A percentile compares a stretch with the other conserved stretches of the same genome.
phyloP scores from a whole-genome alignment of 2,888 invertebrate genomes.

The Zaprionus bogoriensis region DNA sequence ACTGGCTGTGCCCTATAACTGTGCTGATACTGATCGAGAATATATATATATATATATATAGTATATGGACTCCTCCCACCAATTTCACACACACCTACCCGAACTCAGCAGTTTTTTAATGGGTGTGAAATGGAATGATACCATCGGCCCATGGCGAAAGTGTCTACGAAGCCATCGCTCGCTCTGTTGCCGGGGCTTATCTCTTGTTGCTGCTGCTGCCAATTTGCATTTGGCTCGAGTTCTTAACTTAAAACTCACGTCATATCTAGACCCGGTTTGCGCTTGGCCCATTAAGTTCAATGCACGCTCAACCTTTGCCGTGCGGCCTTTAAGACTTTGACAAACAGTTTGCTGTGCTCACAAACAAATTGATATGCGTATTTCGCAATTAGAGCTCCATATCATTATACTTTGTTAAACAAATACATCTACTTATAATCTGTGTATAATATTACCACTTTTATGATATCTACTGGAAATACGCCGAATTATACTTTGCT shows the following conservation, averaged over 20 bases:
- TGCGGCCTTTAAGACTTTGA: background rate
- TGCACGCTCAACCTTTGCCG: constrained; percentile 22
- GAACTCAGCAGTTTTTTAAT: background rate
- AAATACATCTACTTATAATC: too few species aligned
- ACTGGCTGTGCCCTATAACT: too few species aligned
- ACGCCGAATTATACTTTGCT: too few species aligned
- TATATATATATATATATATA: background rate
- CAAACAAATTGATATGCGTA: too few species aligned
- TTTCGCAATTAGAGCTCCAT: too few species aligned
- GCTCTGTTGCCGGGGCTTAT: constrained; percentile 33
- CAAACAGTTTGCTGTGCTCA: background rate
- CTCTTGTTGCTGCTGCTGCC: constrained; percentile 16
- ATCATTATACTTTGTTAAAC: too few species aligned
- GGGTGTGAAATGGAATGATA: background rate
- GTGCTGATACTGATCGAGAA: background rate
- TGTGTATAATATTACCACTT: too few species aligned
- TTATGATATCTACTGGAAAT: too few species aligned
- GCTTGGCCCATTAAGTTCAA: constrained; percentile 23
- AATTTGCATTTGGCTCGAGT: constrained; percentile 64
- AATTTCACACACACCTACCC: background rate
- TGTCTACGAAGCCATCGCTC: background rate
- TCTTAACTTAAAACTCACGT: constrained; percentile 31
- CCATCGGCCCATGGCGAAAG: background rate
- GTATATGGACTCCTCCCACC: background rate
- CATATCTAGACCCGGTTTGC: constrained; percentile 39